Evolutionary conservation across 1,140 invertebrate genomes (phyloP).

Genomic region (Drosophila arawakana): DNA sequence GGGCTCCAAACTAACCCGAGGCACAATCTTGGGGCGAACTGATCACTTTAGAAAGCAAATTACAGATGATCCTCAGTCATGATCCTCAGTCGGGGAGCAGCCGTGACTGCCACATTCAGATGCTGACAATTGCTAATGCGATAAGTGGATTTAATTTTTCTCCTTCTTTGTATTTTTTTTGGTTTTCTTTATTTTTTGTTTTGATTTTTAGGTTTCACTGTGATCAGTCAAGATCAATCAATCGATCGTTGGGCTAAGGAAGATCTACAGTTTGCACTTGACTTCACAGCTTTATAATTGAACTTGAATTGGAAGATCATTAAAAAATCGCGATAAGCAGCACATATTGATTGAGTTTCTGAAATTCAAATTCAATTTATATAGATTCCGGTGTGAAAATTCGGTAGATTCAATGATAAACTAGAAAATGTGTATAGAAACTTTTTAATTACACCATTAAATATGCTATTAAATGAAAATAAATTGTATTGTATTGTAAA

Average conservation of each 20-base stretch:
- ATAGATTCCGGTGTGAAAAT: constrained; percentile 26
- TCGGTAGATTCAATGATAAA: no score
- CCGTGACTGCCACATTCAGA: constrained; percentile 56
- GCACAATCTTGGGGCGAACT: constrained; percentile 18
- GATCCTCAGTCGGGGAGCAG: constrained; percentile 44
- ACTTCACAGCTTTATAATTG: constrained; percentile 45
- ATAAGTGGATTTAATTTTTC: constrained; percentile 62
- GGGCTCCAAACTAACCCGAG: neutral
- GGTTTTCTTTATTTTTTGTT: neutral
- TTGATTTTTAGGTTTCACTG: constrained; percentile 10
- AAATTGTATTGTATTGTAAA: no score
- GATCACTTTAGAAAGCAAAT: constrained; percentile 76
- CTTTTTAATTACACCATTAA: no score
- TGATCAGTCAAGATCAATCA: constrained; percentile 72
- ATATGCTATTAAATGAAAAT: no score
- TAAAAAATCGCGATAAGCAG: constrained; percentile 33
- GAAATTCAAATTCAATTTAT: constrained; percentile 24
- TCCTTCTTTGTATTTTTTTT: constrained; percentile 10
- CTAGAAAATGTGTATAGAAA: no score
- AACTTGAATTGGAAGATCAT: constrained; percentile 31
- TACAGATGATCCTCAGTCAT: constrained; percentile 74
- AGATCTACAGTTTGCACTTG: constrained; percentile 56
- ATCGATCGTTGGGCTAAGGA: constrained; percentile 26
- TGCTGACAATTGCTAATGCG: constrained; percentile 59
- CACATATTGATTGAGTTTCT: constrained; percentile 15